These are phyloP conservation scores for Engystomops pustulosus DNA, from an alignment of 2,113 vertebrate genomes.

Conservation along the genomic window DNA sequence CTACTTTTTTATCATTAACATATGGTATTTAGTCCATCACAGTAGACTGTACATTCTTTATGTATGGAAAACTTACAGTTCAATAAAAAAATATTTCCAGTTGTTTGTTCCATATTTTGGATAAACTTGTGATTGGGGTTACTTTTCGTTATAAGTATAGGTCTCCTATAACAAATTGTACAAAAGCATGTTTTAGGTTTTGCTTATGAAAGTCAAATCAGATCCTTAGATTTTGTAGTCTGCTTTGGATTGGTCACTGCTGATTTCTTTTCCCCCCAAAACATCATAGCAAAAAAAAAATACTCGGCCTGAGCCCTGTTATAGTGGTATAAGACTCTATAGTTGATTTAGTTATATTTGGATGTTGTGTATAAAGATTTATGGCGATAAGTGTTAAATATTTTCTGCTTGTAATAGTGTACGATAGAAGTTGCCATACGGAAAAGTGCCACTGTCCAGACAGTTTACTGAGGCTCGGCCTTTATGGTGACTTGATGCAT, in stretches of 20 bases:
- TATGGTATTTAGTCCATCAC: background rate
- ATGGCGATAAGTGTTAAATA: background rate
- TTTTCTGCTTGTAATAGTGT: background rate
- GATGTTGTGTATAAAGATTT: too few relatives aligned
- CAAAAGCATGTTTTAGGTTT: background rate
- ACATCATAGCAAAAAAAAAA: too few relatives aligned
- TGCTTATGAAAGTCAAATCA: background rate
- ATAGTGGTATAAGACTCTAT: background rate
- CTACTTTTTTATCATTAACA: background rate
- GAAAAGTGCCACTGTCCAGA: constrained; percentile 1
- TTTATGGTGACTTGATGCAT: constrained; percentile 19
- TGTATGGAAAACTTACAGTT: background rate
- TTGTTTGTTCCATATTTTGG: background rate
- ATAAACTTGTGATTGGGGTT: background rate
- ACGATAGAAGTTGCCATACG: background rate
- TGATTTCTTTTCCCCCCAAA: background rate
- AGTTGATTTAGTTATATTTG: background rate
- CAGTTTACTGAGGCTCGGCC: background rate
- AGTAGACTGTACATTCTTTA: background rate
- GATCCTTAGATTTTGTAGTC: background rate
- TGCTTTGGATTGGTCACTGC: background rate
- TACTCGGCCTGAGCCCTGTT: background rate
- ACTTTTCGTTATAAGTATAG: background rate
- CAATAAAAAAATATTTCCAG: background rate
- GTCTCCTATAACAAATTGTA: background rate